phyloP scores from a whole-genome alignment of 2,888 invertebrate genomes.

The Podabrus alpinus region DNA sequence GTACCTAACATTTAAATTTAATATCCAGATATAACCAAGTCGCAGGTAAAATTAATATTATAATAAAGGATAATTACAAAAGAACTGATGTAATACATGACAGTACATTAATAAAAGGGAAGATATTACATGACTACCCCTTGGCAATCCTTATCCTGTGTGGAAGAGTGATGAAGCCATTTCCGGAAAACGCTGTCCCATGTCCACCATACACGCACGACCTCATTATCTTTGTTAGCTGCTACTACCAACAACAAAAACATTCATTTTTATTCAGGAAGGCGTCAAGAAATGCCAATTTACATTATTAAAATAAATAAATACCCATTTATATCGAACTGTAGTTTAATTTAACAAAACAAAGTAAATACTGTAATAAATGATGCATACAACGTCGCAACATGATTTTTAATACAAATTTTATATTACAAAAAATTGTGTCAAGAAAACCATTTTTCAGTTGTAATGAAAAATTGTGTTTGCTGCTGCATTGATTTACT shows the following conservation, averaged over 20 bases:
- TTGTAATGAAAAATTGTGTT: neutral
- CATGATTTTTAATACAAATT: slow-evolving; percentile 20
- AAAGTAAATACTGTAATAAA: slow-evolving; percentile 3
- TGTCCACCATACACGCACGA: slow-evolving; percentile 17
- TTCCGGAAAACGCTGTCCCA: slow-evolving; percentile 30
- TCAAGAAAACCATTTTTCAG: slow-evolving; percentile 19
- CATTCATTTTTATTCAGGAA: slow-evolving; percentile 18
- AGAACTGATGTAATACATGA: slow-evolving; percentile 11
- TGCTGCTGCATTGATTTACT: neutral
- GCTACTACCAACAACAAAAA: slow-evolving; percentile 20
- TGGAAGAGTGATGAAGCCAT: slow-evolving; percentile 38
- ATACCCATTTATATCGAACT: neutral
- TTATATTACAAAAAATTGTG: slow-evolving; percentile 14
- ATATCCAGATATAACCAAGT: neutral
- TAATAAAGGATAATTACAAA: slow-evolving; percentile 14
- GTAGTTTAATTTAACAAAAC: neutral
- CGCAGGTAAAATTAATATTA: neutral
- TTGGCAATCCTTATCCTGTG: slow-evolving; percentile 27
- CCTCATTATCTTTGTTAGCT: slow-evolving; percentile 20
- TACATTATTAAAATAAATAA: slow-evolving; percentile 8
- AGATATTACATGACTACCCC: slow-evolving; percentile 22
- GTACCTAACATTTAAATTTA: neutral
- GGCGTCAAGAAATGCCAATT: slow-evolving; percentile 5
- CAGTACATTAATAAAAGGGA: slow-evolving; percentile 13
- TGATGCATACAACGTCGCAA: slow-evolving; percentile 5